Conservation (phyloP, 2,797 vertebrate genomes). For the Simalia tracyae region DNA sequence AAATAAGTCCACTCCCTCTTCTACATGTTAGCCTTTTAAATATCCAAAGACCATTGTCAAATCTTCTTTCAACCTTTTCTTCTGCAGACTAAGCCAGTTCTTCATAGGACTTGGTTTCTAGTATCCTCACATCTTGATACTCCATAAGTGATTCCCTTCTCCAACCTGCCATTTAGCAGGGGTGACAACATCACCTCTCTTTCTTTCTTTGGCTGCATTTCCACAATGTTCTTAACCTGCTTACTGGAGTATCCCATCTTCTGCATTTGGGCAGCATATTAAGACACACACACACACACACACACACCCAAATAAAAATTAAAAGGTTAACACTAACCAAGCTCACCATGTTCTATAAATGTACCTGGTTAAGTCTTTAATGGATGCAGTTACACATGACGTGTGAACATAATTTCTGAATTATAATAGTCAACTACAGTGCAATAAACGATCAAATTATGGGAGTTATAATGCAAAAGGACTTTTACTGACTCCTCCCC, state of each 20-base stretch:
- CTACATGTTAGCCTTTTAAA: not conserved
- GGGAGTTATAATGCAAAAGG: not conserved
- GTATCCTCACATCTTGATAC: not conserved
- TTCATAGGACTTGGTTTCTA: not conserved
- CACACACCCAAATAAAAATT: not conserved
- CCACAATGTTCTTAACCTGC: not conserved
- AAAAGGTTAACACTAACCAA: not conserved
- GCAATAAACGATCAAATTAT: not conserved
- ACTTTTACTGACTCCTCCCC: not conserved
- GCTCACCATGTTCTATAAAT: not conserved
- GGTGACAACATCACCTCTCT: not conserved
- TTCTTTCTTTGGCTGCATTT: not conserved
- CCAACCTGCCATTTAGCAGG: not conserved
- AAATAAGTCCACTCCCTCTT: not conserved
- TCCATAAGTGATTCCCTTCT: not conserved
- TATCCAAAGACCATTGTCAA: not conserved
- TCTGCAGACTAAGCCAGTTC: not conserved
- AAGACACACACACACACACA: too few species aligned
- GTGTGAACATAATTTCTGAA: not conserved
- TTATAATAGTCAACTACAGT: not conserved
- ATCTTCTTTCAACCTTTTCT: not conserved
- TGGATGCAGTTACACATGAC: not conserved
- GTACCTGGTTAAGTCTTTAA: not conserved
- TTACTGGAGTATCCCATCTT: too few species aligned
- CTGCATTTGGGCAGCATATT: too few species aligned